Evolutionary conservation across 92 coral and sea anemone genomes (phyloP).

Genomic region (Epizoanthus ramosus): DNA sequence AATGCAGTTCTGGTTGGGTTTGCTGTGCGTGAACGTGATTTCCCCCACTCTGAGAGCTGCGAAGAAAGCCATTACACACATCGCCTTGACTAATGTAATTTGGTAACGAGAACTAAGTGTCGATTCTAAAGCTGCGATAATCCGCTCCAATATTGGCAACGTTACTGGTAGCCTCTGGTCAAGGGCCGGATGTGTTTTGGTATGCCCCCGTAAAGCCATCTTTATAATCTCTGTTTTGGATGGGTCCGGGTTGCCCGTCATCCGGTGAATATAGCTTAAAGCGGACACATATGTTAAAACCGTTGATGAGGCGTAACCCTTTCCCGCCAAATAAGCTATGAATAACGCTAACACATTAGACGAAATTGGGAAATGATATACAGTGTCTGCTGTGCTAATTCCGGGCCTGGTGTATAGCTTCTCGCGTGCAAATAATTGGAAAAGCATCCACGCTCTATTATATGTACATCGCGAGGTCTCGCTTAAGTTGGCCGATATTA

Average conservation of each 20-base stretch:
- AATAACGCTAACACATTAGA: slow-evolving; percentile 32
- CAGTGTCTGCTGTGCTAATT: not conserved
- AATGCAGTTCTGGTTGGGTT: not conserved
- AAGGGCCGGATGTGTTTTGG: slow-evolving; percentile 16
- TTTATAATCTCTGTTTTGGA: slow-evolving; percentile 6
- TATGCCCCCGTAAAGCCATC: slow-evolving; percentile 43
- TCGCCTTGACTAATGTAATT: slow-evolving; percentile 29
- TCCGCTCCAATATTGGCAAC: slow-evolving; percentile 43
- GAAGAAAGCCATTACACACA: slow-evolving; percentile 44
- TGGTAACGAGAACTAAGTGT: not conserved
- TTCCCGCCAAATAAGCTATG: slow-evolving; percentile 37
- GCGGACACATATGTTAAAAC: slow-evolving; percentile 51
- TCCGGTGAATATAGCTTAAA: slow-evolving; percentile 38
- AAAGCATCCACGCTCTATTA: slow-evolving; percentile 39
- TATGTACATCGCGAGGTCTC: too few species aligned
- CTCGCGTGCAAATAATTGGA: not conserved
- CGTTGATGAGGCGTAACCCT: slow-evolving; percentile 1
- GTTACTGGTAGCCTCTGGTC: slow-evolving; percentile 48
- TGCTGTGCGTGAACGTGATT: slow-evolving; percentile 33
- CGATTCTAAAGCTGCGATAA: slow-evolving; percentile 19
- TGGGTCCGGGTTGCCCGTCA: slow-evolving; percentile 42
- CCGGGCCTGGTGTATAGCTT: too few species aligned
- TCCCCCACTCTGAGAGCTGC: slow-evolving; percentile 48
- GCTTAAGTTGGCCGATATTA: too few species aligned
- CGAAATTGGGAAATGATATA: slow-evolving; percentile 15